Conservation (phyloP, 53 echinoderm and acorn worm genomes). For the Mesocentrotus franciscanus region DNA sequence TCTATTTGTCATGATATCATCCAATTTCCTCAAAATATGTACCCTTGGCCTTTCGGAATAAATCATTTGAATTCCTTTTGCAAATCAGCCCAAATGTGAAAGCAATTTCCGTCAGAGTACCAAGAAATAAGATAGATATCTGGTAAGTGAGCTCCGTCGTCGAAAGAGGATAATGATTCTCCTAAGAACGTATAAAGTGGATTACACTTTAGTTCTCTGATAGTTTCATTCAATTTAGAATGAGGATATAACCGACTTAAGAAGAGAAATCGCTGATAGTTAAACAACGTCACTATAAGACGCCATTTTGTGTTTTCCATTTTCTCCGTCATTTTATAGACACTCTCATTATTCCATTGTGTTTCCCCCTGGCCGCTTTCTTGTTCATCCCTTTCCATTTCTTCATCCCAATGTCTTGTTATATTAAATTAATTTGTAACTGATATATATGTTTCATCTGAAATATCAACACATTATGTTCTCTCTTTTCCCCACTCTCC, state of each 20-base stretch:
- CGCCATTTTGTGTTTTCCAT: not conserved
- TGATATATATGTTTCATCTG: too few species aligned
- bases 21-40: constrained; percentile 25
- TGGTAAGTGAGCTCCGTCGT: not conserved
- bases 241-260: not conserved
- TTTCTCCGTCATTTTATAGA: not conserved
- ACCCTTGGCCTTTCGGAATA: constrained; percentile 14
- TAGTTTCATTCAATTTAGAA: not conserved
- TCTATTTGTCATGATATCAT: not conserved
- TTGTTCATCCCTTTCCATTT: too few species aligned
- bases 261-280: not conserved
- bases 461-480: too few species aligned
- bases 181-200: not conserved
- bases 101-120: constrained; percentile 33
- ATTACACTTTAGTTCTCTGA: not conserved
- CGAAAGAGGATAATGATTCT: not conserved
- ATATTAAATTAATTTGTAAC: too few species aligned
- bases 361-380: too few species aligned
- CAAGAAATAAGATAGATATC: not conserved
- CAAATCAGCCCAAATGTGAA: not conserved
- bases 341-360: not conserved
- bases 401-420: too few species aligned
- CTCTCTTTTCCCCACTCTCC: not conserved
- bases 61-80: not conserved
- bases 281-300: not conserved